These are phyloP conservation scores for Pampus argenteus DNA, from an alignment of 2,797 vertebrate genomes.

Conservation along the genomic window DNA sequence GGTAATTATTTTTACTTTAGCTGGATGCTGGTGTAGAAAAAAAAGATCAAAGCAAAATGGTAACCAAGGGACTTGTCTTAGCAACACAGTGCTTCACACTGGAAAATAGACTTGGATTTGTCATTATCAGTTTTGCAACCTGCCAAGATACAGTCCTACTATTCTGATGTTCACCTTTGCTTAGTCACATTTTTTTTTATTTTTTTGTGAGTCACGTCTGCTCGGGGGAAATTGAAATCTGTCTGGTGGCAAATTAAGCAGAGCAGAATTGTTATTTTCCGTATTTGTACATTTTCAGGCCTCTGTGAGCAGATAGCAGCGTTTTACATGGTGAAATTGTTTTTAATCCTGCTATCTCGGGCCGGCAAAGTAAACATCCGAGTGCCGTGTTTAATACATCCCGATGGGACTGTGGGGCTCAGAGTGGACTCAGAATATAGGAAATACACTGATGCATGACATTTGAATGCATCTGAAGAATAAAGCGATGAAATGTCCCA, in stretches of 20 bases:
- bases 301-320: background rate
- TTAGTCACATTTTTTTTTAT: slow-evolving; percentile 14
- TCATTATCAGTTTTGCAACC: slow-evolving; percentile 9
- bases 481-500: slow-evolving; percentile 21
- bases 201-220: slow-evolving; percentile 12
- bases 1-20: background rate
- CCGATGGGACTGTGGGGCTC: slow-evolving; percentile 15
- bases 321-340: background rate
- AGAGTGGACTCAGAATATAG: slow-evolving; percentile 1
- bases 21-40: background rate
- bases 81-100: background rate
- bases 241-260: background rate
- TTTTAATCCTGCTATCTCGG: slow-evolving; percentile 20
- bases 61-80: slow-evolving; percentile 12
- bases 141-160: background rate
- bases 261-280: background rate
- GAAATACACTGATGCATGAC: slow-evolving; percentile 15
- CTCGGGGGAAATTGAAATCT: slow-evolving; percentile 8
- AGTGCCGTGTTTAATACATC: slow-evolving; percentile 27
- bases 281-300: slow-evolving; percentile 3
- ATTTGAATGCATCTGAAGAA: slow-evolving; percentile 28
- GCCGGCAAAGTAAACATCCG: slow-evolving; percentile 31
- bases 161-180: slow-evolving; percentile 11
- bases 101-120: slow-evolving; percentile 2
- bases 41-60: slow-evolving; percentile 9